Conservation (phyloP, 2,888 invertebrate species). For the Petrophora chlorosata region DNA sequence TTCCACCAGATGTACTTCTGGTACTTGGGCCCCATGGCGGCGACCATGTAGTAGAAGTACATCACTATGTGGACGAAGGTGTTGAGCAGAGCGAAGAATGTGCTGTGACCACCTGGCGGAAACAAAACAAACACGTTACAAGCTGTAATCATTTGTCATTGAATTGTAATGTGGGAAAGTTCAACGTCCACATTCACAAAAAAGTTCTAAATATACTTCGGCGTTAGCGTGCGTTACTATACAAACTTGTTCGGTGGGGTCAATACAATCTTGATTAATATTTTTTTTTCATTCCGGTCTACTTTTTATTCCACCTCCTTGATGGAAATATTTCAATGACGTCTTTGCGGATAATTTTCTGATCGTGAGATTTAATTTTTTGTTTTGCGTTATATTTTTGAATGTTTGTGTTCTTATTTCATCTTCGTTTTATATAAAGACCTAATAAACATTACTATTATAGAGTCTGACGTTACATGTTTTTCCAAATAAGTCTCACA, state of each 20-base stretch:
- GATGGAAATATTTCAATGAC: conserved; percentile 16
- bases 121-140: neutral
- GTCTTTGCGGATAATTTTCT: conserved; percentile 18
- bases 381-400: neutral
- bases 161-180: conserved; percentile 1
- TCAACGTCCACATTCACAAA: conserved; percentile 5
- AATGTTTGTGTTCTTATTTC: conserved; percentile 2
- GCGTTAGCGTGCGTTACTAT: neutral
- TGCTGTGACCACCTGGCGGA: conserved; percentile 94
- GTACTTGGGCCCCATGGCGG: conserved; percentile 96
- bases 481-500: too few relatives aligned
- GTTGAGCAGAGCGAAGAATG: conserved; percentile 97
- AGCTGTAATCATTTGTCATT: neutral
- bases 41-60: conserved; percentile 98
- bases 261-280: conserved; percentile 1
- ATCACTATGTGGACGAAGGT: conserved; percentile 98
- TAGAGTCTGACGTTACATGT: too few relatives aligned
- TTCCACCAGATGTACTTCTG: conserved; percentile 99
- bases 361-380: conserved; percentile 1
- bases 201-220: neutral
- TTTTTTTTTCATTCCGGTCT: neutral
- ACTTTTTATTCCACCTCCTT: conserved; percentile 9
- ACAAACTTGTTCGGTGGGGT: conserved; percentile 2
- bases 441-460: too few relatives aligned
- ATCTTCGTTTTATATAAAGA: neutral